phyloP scores from a whole-genome alignment of 2,113 vertebrate genomes.

The Tachysurus vachellii region DNA sequence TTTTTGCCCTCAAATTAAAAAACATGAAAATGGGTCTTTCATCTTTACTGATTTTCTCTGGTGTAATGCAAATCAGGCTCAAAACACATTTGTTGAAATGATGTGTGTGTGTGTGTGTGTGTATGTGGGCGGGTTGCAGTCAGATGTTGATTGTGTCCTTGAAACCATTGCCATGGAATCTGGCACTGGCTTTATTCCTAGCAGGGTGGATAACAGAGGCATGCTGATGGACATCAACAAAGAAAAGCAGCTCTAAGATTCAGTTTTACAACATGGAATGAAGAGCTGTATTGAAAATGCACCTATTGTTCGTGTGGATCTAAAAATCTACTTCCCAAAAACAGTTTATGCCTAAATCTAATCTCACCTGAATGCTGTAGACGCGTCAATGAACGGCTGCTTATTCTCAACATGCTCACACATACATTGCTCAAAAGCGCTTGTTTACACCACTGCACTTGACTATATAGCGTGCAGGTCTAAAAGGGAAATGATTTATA shows the following conservation, averaged over 20 bases:
- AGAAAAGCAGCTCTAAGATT: neutral
- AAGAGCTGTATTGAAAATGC: neutral
- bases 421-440: no score
- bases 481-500: no score
- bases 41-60: neutral
- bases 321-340: neutral
- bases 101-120: neutral
- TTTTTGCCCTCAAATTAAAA: slow-evolving; percentile 3
- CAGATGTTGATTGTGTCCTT: neutral
- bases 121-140: neutral
- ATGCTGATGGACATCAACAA: neutral
- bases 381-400: neutral
- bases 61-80: neutral
- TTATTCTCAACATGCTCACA: neutral
- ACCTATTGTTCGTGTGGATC: neutral
- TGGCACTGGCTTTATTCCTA: neutral
- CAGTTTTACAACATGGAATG: neutral
- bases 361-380: neutral
- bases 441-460: no score
- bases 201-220: neutral
- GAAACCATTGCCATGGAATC: neutral
- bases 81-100: neutral
- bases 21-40: slow-evolving; percentile 4
- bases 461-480: no score
- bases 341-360: neutral